phyloP scores from a whole-genome alignment of 2,113 vertebrate species.

The Nothoprocta perdicaria region DNA sequence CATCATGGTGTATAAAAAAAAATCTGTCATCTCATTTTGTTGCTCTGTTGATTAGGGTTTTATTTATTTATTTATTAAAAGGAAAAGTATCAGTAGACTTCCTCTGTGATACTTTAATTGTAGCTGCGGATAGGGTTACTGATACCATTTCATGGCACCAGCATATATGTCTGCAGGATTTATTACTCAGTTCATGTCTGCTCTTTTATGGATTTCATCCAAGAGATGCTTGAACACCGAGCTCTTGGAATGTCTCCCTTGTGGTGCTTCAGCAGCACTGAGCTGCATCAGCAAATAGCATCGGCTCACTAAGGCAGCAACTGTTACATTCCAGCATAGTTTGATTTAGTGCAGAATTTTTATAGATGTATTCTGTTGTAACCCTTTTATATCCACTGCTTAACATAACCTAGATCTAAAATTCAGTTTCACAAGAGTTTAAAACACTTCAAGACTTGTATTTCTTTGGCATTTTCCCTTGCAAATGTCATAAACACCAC shows the following conservation, averaged over 20 bases:
- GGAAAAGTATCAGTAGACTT: background rate
- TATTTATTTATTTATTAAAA: constrained; percentile 24
- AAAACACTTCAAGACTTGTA: background rate
- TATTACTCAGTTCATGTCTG: constrained; percentile 70
- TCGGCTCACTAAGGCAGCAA: constrained; percentile 69
- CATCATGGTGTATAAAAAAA: background rate
- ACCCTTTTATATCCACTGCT: constrained; percentile 57
- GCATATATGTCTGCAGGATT: constrained; percentile 65
- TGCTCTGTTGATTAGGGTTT: background rate
- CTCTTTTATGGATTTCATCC: constrained; percentile 74
- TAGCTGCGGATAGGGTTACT: constrained; percentile 33
- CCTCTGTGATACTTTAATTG: constrained; percentile 34
- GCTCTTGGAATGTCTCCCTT: constrained; percentile 72
- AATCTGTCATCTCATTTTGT: background rate
- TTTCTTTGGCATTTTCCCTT: background rate
- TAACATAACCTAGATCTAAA: constrained; percentile 21
- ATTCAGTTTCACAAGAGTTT: background rate
- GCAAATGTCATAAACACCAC: background rate
- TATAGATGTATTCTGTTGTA: constrained; percentile 61
- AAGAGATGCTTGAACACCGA: constrained; percentile 65
- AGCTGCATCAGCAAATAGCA: constrained; percentile 75
- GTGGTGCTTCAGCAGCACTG: constrained; percentile 61
- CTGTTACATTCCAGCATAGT: constrained; percentile 71
- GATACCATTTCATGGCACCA: constrained; percentile 55
- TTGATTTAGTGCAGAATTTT: constrained; percentile 67